Evolutionary conservation across 1,140 invertebrate genomes (phyloP).

Genomic region (Drosophila equinoxialis): DNA sequence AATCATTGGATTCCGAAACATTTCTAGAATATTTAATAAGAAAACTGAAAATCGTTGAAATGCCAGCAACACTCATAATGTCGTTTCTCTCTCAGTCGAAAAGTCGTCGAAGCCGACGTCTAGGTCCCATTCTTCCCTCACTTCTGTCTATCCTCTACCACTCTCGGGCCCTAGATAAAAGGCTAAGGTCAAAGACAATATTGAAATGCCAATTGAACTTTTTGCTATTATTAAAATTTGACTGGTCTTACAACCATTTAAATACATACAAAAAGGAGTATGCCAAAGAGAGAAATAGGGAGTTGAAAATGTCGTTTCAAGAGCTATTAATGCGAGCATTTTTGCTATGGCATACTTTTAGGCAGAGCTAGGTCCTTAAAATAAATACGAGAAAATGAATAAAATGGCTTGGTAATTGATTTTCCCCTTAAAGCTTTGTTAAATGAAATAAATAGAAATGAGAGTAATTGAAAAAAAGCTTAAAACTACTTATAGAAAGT

Average conservation of each 20-base stretch:
- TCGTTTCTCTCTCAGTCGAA: conserved; percentile 42
- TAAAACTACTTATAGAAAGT: conserved; percentile 2
- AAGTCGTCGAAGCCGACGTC: conserved; percentile 13
- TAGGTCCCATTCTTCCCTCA: conserved; percentile 25
- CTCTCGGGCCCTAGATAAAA: conserved; percentile 58
- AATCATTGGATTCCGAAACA: conserved; percentile 82
- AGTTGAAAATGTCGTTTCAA: conserved; percentile 29
- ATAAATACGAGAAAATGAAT: not conserved
- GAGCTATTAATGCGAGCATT: conserved; percentile 16
- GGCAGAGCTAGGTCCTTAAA: conserved; percentile 7
- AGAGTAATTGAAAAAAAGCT: not conserved
- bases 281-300: conserved; percentile 17
- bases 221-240: conserved; percentile 75
- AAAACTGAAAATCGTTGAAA: conserved; percentile 82
- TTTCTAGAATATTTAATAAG: conserved; percentile 82
- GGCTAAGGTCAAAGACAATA: conserved; percentile 80
- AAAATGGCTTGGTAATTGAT: conserved; percentile 13
- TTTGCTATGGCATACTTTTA: conserved; percentile 18
- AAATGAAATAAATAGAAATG: not conserved
- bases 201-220: conserved; percentile 81
- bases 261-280: not conserved
- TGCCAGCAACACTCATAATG: conserved; percentile 81
- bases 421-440: conserved; percentile 4
- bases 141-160: conserved; percentile 14
- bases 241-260: conserved; percentile 24